Evolutionary conservation across 2,888 invertebrate genomes (phyloP).

Genomic region (Gari tellinella): DNA sequence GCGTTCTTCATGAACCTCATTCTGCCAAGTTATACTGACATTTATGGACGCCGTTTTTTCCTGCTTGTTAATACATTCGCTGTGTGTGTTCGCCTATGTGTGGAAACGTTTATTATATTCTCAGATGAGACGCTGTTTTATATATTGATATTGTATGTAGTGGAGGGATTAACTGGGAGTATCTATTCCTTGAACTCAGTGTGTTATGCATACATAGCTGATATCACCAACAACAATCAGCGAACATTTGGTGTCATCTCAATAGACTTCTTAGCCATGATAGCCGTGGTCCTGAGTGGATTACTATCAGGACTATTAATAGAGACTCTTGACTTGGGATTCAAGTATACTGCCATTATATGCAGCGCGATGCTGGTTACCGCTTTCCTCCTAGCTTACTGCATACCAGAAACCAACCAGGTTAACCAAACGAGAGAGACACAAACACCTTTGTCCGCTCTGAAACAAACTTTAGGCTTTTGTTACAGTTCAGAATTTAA

Average conservation of each 20-base stretch:
- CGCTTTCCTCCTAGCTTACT: slow-evolving; percentile 17
- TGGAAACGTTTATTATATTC: slow-evolving; percentile 19
- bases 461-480: slow-evolving; percentile 28
- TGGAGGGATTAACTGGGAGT: slow-evolving; percentile 34
- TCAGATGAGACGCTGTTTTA: slow-evolving; percentile 8
- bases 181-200: slow-evolving; percentile 13
- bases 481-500: slow-evolving; percentile 44
- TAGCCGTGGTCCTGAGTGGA: slow-evolving; percentile 14
- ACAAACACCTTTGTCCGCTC: slow-evolving; percentile 4
- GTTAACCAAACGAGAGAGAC: slow-evolving; percentile 3
- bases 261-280: slow-evolving; percentile 22
- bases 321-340: slow-evolving; percentile 35
- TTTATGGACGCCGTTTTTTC: slow-evolving; percentile 41
- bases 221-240: slow-evolving; percentile 22
- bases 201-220: slow-evolving; percentile 45
- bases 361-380: slow-evolving; percentile 9
- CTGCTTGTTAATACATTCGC: slow-evolving; percentile 34
- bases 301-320: slow-evolving; percentile 36
- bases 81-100: slow-evolving; percentile 4
- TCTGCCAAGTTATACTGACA: slow-evolving; percentile 37
- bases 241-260: slow-evolving; percentile 32
- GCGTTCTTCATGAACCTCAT: slow-evolving; percentile 26
- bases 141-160: slow-evolving; percentile 11
- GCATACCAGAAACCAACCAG: slow-evolving; percentile 40
- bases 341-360: slow-evolving; percentile 21